Percentiles rank a stretch among this genome's conserved stretches.
Evolutionary conservation across 2,113 vertebrate genomes (phyloP).

Genomic region (Engystomops pustulosus): DNA sequence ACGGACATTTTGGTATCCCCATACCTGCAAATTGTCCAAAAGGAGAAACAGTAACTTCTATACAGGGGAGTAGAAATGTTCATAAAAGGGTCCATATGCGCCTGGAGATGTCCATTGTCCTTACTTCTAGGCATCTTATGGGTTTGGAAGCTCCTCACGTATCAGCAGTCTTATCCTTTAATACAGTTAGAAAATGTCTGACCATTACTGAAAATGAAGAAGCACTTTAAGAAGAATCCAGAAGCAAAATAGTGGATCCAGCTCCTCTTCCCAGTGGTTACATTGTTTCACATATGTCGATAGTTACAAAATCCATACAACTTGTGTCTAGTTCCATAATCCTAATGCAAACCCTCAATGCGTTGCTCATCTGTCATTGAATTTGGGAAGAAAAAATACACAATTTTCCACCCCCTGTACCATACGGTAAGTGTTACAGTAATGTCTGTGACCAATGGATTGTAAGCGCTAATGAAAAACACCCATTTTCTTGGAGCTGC

Average conservation of each 20-base stretch:
- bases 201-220: too few relatives aligned
- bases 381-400: slow-evolving; percentile 8
- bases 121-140: too few relatives aligned
- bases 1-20: too few relatives aligned
- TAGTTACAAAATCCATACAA: background rate
- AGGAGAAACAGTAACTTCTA: too few relatives aligned
- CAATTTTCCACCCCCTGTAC: background rate
- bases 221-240: background rate
- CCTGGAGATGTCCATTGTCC: too few relatives aligned
- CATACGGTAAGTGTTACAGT: slow-evolving; percentile 46
- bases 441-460: slow-evolving; percentile 48
- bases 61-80: too few relatives aligned
- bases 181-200: too few relatives aligned
- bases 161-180: too few relatives aligned
- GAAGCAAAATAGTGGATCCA: background rate
- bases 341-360: background rate
- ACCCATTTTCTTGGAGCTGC: background rate
- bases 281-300: background rate
- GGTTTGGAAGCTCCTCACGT: too few relatives aligned
- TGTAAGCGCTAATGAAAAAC: slow-evolving; percentile 28
- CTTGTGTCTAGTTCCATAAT: background rate
- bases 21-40: too few relatives aligned
- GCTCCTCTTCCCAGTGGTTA: background rate
- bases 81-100: too few relatives aligned
- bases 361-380: background rate